phyloP scores from a whole-genome alignment of 2,797 vertebrate species.

The Gymnoscopelus braueri region DNA sequence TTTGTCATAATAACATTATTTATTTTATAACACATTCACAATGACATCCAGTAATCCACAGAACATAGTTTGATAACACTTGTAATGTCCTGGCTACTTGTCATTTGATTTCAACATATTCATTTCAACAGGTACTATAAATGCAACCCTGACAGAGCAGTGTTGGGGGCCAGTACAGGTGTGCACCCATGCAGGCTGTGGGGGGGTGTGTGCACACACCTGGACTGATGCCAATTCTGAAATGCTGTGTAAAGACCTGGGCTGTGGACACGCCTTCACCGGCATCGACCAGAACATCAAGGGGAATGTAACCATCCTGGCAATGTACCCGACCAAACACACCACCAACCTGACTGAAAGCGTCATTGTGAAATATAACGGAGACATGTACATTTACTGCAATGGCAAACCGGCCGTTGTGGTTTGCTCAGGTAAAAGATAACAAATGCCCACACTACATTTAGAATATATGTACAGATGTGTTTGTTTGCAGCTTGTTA shows the following conservation, averaged over 20 bases:
- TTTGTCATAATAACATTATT: too few species aligned
- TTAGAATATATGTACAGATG: too few species aligned
- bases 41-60: too few species aligned
- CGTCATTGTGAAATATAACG: slow-evolving; percentile 51
- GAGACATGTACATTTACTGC: accelerated
- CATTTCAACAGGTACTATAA: too few species aligned
- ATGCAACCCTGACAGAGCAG: too few species aligned
- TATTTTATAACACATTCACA: too few species aligned
- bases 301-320: not conserved
- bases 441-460: not conserved
- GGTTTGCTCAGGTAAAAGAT: slow-evolving; percentile 69
- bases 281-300: accelerated
- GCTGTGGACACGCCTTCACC: slow-evolving; percentile 33
- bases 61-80: too few species aligned
- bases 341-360: slow-evolving; percentile 10
- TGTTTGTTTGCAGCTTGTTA: too few species aligned
- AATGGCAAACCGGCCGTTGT: slow-evolving; percentile 14
- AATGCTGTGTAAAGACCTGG: slow-evolving; percentile 51
- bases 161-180: slow-evolving; percentile 66
- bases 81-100: too few species aligned
- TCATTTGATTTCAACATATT: too few species aligned
- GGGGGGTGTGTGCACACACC: slow-evolving; percentile 43
- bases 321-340: not conserved
- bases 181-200: accelerated
- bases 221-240: slow-evolving; percentile 1